Conservation (phyloP, 1,140 invertebrate genomes). For the Saccostrea cuccullata region DNA sequence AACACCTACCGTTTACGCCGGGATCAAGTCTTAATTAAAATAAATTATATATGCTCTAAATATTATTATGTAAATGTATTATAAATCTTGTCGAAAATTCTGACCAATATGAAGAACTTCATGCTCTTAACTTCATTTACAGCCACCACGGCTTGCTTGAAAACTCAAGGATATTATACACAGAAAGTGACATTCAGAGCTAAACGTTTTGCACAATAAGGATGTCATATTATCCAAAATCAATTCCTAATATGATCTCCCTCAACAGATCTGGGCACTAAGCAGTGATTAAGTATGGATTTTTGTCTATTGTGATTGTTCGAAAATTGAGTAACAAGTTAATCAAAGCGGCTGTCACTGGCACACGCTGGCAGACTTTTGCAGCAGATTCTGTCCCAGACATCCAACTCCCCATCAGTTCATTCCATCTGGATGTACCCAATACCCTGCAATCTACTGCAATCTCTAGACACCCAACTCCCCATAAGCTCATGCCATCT, state of each 20-base stretch:
- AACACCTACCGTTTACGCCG: too few relatives aligned
- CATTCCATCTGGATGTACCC: neutral
- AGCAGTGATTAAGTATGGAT: constrained; percentile 29
- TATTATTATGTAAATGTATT: too few relatives aligned
- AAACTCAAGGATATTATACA: neutral
- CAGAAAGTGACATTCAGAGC: neutral
- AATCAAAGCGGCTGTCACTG: constrained; percentile 12
- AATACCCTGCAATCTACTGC: neutral
- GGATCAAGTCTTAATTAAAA: too few relatives aligned
- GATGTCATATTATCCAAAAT: constrained; percentile 4
- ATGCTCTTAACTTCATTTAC: too few relatives aligned
- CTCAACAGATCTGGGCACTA: constrained; percentile 10
- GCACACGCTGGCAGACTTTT: neutral
- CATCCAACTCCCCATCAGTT: neutral
- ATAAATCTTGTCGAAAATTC: too few relatives aligned
- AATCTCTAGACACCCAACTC: neutral
- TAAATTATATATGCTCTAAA: too few relatives aligned
- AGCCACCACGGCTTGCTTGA: too few relatives aligned
- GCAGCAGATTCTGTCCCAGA: neutral
- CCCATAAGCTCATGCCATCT: too few relatives aligned
- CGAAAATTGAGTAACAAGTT: constrained; percentile 22
- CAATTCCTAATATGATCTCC: neutral
- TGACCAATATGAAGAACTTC: too few relatives aligned
- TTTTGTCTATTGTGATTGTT: constrained; percentile 32
- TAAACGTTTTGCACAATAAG: constrained; percentile 11